These are phyloP conservation scores for Drosophila tropicalis DNA, from an alignment of 1,140 invertebrate species.

Conservation along the genomic window DNA sequence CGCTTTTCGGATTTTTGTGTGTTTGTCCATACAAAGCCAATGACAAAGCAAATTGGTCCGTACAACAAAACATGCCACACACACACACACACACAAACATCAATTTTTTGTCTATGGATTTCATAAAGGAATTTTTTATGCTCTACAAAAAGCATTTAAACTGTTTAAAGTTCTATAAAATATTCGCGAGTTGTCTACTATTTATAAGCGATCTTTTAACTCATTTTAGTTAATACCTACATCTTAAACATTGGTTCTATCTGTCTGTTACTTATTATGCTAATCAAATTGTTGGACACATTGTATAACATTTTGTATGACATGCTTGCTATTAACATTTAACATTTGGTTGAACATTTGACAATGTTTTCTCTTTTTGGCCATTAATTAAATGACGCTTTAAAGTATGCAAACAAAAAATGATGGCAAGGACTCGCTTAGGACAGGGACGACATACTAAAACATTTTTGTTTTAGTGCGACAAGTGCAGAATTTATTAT, in stretches of 20 bases:
- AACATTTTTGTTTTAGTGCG: conserved; percentile 34
- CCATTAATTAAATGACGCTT: conserved; percentile 73
- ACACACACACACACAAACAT: conserved; percentile 16
- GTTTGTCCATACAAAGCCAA: conserved; percentile 40
- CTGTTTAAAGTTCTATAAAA: no score
- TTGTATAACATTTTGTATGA: no score
- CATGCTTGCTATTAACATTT: background rate
- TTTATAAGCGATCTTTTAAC: no score
- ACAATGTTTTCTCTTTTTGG: background rate
- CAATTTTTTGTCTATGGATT: no score
- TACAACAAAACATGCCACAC: conserved; percentile 40
- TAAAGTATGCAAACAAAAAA: conserved; percentile 48
- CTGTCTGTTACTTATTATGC: no score
- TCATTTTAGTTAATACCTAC: no score
- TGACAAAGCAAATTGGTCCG: conserved; percentile 32
- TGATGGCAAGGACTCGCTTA: conserved; percentile 38
- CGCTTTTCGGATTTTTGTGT: conserved; percentile 38
- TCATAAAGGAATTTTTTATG: no score
- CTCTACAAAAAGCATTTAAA: no score
- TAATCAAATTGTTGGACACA: no score
- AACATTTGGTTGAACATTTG: conserved; percentile 4
- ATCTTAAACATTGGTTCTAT: no score
- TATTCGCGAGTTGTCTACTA: no score
- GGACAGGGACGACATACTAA: conserved; percentile 17
- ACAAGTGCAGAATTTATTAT: conserved; percentile 65